A percentile compares a stretch with the other conserved stretches of the same genome.
Conservation (phyloP, 2,888 invertebrate species). For the Aelia acuminata region DNA sequence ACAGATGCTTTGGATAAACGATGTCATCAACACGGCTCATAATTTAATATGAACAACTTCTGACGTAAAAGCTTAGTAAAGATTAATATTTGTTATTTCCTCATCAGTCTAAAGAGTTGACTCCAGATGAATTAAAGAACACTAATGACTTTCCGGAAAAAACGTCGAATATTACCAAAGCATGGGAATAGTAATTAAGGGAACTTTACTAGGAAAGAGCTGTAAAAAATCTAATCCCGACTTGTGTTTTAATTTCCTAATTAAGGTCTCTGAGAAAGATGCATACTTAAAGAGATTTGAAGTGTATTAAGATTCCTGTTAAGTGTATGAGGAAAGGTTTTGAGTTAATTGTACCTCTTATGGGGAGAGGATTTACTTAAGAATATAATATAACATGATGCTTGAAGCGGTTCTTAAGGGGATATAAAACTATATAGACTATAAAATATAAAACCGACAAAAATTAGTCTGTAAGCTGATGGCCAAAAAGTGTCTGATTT, state of each 20-base stretch:
- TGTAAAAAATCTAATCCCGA: not conserved
- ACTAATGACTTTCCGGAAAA: not conserved
- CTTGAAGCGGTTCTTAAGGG: no score
- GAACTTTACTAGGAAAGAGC: not conserved
- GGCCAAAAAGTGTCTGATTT: no score
- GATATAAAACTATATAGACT: no score
- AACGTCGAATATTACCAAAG: not conserved
- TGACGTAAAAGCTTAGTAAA: not conserved
- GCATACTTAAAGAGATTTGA: not conserved
- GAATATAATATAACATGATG: no score
- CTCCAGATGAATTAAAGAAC: not conserved
- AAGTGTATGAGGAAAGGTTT: not conserved
- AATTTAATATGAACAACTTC: not conserved
- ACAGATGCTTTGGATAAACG: not conserved
- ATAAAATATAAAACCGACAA: no score
- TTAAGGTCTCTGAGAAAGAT: not conserved
- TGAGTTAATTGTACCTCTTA: no score
- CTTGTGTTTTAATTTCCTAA: not conserved
- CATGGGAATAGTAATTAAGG: not conserved
- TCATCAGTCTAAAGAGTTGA: not conserved
- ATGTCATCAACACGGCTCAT: not conserved
- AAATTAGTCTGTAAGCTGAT: no score
- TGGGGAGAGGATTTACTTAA: no score
- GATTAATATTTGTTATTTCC: not conserved
- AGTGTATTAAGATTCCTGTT: not conserved